Evolutionary conservation across 2,113 vertebrate genomes (phyloP).

Genomic region (pig (Sus scrofa)): T2T-Sscrofa CM000818.6:24544001-24544500

Average conservation of each 20-base stretch:
- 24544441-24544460: no score
- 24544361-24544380: slow-evolving; percentile 1
- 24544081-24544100: background rate
- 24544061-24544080: background rate
- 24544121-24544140: background rate
- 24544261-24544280: background rate
- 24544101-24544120: background rate
- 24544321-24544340: background rate
- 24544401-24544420: background rate
- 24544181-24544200: background rate
- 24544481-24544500: no score
- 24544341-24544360: background rate
- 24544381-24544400: background rate
- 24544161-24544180: background rate
- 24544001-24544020: background rate
- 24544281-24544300: background rate
- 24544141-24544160: slow-evolving; percentile 19
- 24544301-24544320: background rate
- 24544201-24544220: background rate
- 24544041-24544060: background rate
- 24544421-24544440: background rate
- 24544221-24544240: background rate
- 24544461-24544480: no score
- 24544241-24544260: background rate
- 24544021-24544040: background rate